Evolutionary conservation across 64 coral and sea anemone species (phyloP).

Genomic region (Montipora capricornis): DNA sequence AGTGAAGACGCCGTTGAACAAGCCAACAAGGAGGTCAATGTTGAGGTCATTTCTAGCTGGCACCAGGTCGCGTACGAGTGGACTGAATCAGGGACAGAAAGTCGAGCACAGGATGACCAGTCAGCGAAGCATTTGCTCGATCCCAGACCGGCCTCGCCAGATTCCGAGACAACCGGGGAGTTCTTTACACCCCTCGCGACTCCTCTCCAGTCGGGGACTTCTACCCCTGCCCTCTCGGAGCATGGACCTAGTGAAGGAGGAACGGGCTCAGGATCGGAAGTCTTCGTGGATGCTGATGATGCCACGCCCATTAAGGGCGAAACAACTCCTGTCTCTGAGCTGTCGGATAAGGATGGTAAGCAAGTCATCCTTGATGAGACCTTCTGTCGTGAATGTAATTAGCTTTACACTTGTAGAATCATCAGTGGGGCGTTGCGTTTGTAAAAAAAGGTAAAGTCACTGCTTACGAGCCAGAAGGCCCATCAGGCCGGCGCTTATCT

Average conservation of each 20-base stretch:
- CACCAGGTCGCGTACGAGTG: constrained; percentile 30
- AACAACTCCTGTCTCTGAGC: constrained; percentile 27
- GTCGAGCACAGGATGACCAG: background rate
- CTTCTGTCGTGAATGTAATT: background rate
- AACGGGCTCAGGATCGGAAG: constrained; percentile 21
- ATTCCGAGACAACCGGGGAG: constrained; percentile 74
- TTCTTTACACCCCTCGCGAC: constrained; percentile 71
- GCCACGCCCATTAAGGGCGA: background rate
- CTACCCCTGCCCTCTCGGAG: constrained; percentile 70
- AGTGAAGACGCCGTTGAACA: background rate
- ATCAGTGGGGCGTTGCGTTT: too few relatives aligned
- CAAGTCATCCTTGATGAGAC: background rate
- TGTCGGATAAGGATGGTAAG: constrained; percentile 35
- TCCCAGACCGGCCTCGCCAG: constrained; percentile 39
- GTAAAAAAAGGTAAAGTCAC: too few relatives aligned
- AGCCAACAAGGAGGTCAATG: background rate
- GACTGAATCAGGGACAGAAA: background rate
- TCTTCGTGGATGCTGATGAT: constrained; percentile 52
- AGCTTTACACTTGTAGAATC: background rate
- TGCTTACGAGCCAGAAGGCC: too few relatives aligned
- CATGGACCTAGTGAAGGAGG: constrained; percentile 56
- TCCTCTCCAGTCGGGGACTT: constrained; percentile 57
- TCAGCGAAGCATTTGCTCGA: background rate
- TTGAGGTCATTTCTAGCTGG: constrained; percentile 22
- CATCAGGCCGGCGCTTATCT: too few relatives aligned